Percentiles rank a stretch among this genome's conserved stretches.
These are phyloP conservation scores for Tachuris rubrigastra DNA, from an alignment of 2,113 vertebrate genomes.

Conservation along the genomic window DNA sequence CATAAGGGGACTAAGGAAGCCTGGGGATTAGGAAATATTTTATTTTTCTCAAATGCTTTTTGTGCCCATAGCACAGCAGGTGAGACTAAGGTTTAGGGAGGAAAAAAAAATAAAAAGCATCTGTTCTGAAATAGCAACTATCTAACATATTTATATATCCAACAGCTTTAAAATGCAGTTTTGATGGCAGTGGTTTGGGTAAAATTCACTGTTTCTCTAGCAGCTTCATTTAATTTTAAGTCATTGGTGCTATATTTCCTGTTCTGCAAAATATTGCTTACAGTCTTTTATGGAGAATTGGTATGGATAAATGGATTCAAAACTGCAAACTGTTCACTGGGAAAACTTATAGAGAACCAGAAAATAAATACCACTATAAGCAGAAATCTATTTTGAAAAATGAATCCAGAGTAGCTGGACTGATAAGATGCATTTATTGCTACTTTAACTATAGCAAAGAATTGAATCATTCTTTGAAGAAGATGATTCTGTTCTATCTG, in stretches of 20 bases:
- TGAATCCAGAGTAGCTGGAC: neutral
- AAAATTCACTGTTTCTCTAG: neutral
- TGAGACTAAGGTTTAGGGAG: neutral
- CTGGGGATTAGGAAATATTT: neutral
- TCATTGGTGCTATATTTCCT: neutral
- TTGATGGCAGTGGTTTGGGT: neutral
- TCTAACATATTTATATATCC: no score
- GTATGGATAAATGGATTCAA: neutral
- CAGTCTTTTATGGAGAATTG: neutral
- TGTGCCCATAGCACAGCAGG: neutral
- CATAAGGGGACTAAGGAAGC: neutral
- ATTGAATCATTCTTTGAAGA: neutral
- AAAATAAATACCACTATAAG: neutral
- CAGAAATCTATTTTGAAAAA: constrained; percentile 23
- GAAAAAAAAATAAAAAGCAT: neutral
- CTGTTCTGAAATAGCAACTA: neutral
- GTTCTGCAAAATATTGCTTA: neutral
- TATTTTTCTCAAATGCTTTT: neutral
- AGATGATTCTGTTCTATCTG: neutral
- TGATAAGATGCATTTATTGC: neutral
- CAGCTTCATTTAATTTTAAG: neutral
- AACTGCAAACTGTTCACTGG: neutral
- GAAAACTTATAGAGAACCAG: neutral
- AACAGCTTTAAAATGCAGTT: neutral
- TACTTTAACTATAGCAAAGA: neutral